Base-by-base conservation (phyloP, 2,797 vertebrate genomes). In the Delichon dasypus region DNA sequence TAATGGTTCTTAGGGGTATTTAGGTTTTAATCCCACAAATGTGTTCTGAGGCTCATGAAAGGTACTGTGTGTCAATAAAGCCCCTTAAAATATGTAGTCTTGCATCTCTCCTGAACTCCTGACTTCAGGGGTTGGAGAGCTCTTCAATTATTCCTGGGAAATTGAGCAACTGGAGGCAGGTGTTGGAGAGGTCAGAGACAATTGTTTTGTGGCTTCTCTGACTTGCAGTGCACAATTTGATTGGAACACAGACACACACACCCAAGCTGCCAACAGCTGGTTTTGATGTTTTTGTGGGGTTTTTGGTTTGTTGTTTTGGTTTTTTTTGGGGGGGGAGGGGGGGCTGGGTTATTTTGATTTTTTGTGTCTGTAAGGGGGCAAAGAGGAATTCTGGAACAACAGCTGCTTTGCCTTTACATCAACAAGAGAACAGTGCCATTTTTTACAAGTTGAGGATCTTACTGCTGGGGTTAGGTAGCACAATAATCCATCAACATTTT, bases 201-300 rank as follows among this genome's bases (percentile, higher is more conserved):
- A 75, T 77, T 25, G 20, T 29, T 89, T 55, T 6, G 16, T 62
- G 51, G 40, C 8, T 71, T n/a, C 7, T 23, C n/a, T 79, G 48
- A 10, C 44, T 47, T 40, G 3, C 70, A 77, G 12, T 7, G 11
- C 58, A 38, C 10, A 5, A 22, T 8, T 2, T 13, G 47, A 32
- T 10, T n/a, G 1, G 1, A 40, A 2, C 64, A 12, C 32, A 47
- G 45, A 42, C 26, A n/a, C 21, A n/a, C 21, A 5, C 6, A 11
- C 6, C 23, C 50, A 27, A 7, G 29, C 18, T 66, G 60, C 74
- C 53, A 30, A 20, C 30, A 21, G 70, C 30, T 64, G 42, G 3
- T 5, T 26, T 76, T 22, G 38, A 38, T 11, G 5, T 38, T 38
- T 38, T 38, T 38, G 38, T 38, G 36, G 10, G 36, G 5, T 38